phyloP scores from a whole-genome alignment of 1,140 invertebrate genomes.

The Drosophila sulfurigaster region DNA sequence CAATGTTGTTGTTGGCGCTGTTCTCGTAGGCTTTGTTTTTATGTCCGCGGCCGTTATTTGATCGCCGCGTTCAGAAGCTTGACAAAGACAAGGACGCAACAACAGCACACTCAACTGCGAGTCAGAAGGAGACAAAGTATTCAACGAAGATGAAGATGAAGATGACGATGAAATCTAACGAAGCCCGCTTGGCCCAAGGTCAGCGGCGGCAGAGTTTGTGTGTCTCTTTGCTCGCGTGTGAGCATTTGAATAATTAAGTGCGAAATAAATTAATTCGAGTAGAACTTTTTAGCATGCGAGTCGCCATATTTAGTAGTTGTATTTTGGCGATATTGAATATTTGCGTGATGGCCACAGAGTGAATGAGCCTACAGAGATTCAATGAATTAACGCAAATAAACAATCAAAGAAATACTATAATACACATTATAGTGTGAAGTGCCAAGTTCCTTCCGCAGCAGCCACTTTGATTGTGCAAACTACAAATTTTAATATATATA shows the following conservation, averaged over 20 bases:
- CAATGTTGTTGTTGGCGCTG: neutral
- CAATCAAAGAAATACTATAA: neutral
- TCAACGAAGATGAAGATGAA: constrained; percentile 4
- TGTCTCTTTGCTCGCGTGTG: constrained; percentile 22
- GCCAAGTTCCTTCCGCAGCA: neutral
- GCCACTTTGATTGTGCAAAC: neutral
- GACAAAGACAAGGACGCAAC: constrained; percentile 20
- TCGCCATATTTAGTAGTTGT: constrained; percentile 54
- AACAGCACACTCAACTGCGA: neutral
- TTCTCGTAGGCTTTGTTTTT: constrained; percentile 25
- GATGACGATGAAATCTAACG: constrained; percentile 27
- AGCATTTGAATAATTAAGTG: constrained; percentile 75
- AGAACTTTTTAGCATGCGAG: constrained; percentile 78
- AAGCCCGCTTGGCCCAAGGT: constrained; percentile 50
- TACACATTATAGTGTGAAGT: constrained; percentile 3
- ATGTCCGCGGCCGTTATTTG: constrained; percentile 51
- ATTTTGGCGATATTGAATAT: constrained; percentile 34
- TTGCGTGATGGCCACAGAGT: constrained; percentile 17
- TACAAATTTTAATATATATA: no score
- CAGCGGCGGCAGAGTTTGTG: constrained; percentile 31
- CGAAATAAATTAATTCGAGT: constrained; percentile 77
- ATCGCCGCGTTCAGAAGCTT: constrained; percentile 47
- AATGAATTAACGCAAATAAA: neutral
- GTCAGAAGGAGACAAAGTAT: constrained; percentile 3
- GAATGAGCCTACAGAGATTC: constrained; percentile 4